These are phyloP conservation scores for Cheumatopsyche charites DNA, from an alignment of 1,140 invertebrate genomes.

Conservation along the genomic window DNA sequence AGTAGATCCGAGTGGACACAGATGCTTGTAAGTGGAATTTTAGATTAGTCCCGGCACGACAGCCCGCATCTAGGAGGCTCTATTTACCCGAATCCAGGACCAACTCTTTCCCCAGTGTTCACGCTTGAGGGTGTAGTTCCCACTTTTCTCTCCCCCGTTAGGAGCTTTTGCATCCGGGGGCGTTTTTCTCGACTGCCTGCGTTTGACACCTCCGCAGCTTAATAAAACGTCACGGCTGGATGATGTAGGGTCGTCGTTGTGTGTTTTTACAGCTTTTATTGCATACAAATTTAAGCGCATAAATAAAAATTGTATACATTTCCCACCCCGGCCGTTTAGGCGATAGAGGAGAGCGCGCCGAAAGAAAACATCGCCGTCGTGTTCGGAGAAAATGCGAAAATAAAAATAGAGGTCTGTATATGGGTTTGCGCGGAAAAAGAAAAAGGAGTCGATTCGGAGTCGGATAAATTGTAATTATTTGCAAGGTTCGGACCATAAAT, in stretches of 20 bases:
- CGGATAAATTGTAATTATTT: no score
- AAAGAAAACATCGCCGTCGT: no score
- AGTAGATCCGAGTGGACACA: conserved; percentile 12
- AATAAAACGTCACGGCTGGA: conserved; percentile 39
- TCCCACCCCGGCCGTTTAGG: neutral
- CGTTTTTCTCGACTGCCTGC: conserved; percentile 35
- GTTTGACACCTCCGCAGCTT: conserved; percentile 38
- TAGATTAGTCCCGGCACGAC: conserved; percentile 8
- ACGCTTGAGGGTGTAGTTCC: no score
- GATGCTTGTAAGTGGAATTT: conserved; percentile 21
- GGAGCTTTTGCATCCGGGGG: conserved; percentile 19
- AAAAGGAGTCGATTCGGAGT: no score
- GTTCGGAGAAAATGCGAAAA: no score
- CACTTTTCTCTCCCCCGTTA: neutral
- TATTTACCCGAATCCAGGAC: no score
- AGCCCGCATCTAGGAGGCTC: no score
- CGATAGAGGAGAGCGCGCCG: no score
- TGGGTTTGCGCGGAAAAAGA: no score
- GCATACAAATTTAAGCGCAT: conserved; percentile 37
- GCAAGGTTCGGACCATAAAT: no score
- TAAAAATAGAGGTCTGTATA: no score
- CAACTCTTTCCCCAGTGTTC: no score
- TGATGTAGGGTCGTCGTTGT: conserved; percentile 35
- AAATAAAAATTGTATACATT: conserved; percentile 37
- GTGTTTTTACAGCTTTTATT: conserved; percentile 36